Evolutionary conservation across 2,888 invertebrate genomes (phyloP).

Genomic region (Aquatica leii): DNA sequence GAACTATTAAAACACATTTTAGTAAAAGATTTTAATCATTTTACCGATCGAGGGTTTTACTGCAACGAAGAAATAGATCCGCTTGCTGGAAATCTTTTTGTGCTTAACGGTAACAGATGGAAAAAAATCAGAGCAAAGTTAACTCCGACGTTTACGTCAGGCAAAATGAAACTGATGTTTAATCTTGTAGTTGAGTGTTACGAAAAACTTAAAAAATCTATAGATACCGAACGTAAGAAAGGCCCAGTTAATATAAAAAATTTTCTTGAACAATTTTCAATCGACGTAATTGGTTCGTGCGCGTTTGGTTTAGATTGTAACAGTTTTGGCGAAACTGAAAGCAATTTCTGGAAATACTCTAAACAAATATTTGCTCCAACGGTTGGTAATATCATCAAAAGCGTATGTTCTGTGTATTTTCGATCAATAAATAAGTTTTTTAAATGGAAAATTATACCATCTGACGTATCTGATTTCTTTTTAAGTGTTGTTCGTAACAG

Average conservation of each 20-base stretch:
- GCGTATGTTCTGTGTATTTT: slow-evolving; percentile 31
- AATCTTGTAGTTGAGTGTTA: slow-evolving; percentile 66
- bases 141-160: slow-evolving; percentile 62
- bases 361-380: slow-evolving; percentile 61
- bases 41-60: slow-evolving; percentile 65
- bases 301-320: slow-evolving; percentile 68
- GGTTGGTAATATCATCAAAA: slow-evolving; percentile 56
- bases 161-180: slow-evolving; percentile 72
- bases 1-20: slow-evolving; percentile 41
- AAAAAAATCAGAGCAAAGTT: slow-evolving; percentile 67
- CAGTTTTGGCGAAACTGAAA: slow-evolving; percentile 63
- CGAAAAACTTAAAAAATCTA: slow-evolving; percentile 61
- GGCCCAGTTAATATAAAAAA: slow-evolving; percentile 53
- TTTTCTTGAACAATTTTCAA: slow-evolving; percentile 64
- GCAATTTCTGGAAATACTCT: no score
- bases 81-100: slow-evolving; percentile 65
- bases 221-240: slow-evolving; percentile 46
- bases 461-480: slow-evolving; percentile 59
- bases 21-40: slow-evolving; percentile 67
- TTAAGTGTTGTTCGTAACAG: slow-evolving; percentile 58
- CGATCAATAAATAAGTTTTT: slow-evolving; percentile 40
- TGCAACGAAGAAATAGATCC: slow-evolving; percentile 58
- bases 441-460: slow-evolving; percentile 41
- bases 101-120: slow-evolving; percentile 66
- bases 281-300: slow-evolving; percentile 67